phyloP scores from a whole-genome alignment of 2,888 invertebrate genomes.

The Chesias legatella region DNA sequence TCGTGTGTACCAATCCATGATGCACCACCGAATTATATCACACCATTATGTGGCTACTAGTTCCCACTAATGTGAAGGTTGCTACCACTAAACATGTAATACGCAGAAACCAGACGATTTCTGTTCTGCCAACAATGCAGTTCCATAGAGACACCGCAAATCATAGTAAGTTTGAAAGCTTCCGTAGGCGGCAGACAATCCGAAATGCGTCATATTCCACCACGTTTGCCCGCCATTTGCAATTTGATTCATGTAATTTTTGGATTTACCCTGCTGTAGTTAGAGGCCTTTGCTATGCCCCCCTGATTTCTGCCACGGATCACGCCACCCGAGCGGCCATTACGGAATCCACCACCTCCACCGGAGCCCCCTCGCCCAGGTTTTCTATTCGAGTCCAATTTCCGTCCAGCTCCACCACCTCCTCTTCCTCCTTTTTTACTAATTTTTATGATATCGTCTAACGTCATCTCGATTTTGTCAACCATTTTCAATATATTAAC shows the following conservation, averaged over 20 bases:
- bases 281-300: constrained; percentile 82
- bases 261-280: constrained; percentile 85
- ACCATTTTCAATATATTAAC: constrained; percentile 83
- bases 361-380: constrained; percentile 60
- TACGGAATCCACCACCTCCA: constrained; percentile 71
- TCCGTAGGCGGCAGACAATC: constrained; percentile 26
- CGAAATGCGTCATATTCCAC: constrained; percentile 57
- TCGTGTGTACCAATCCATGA: constrained; percentile 3
- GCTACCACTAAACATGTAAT: constrained; percentile 26
- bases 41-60: constrained; percentile 6
- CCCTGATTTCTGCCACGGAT: constrained; percentile 87
- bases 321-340: constrained; percentile 78
- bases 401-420: constrained; percentile 76
- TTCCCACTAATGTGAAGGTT: constrained; percentile 17
- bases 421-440: constrained; percentile 85
- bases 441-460: constrained; percentile 97
- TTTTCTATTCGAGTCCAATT: constrained; percentile 63
- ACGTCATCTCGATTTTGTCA: constrained; percentile 97
- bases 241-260: constrained; percentile 48
- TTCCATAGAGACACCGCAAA: constrained; percentile 11
- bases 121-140: constrained; percentile 14
- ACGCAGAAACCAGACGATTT: constrained; percentile 14
- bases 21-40: constrained; percentile 2
- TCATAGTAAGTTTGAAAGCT: constrained; percentile 22
- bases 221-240: constrained; percentile 73